Evolutionary conservation across 2,113 vertebrate genomes (phyloP), one percentile per base, ranked within the genome.

Genomic region (Tupaia chinensis): DNA sequence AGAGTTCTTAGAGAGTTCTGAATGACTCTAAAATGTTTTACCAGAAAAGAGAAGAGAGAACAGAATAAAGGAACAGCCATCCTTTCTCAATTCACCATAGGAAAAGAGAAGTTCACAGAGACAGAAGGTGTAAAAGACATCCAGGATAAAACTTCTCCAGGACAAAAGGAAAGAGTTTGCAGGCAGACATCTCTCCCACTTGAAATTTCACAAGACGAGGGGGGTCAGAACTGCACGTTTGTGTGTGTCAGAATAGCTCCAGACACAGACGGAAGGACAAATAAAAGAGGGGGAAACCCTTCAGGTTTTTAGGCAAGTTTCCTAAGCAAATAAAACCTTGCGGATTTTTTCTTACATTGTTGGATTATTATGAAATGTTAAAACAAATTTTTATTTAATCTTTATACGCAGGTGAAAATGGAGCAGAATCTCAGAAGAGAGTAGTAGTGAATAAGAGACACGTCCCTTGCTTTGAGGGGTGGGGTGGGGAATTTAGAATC

Each of bases 401-500:
- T 1, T 84, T 88, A 63, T 5, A 12, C 19, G 78, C 4, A 61
- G 4, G 4, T 82, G n/a, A 53, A 34, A 60, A 77, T 61, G 0
- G 60, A 32, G 85, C 54, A n/a, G 4, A 22, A 5, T 15, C 10
- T 61, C 56, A 34, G 9, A 7, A 5, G 63, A 5, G 9, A 63
- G 5, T 7, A 63, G 5, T 7, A 25, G 2, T 58, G 20, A 96
- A 23, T 19, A 87, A n/a, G 61, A n/a, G 61, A 69, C 1, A 69
- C 1, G 14, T 14, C 0, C 0, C 5, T 73, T 22, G n/a, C 22
- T 81, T 53, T 25, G 13, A 25, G 56, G 2, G 29, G 16, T 53
- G 3, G 6, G 5, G 16, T 29, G 6, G 10, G 25, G 6, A 81
- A 0, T 0, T n/a, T 29, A 23, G 0, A 23, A 25, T 15, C 66